phyloP scores from a whole-genome alignment of 2,113 vertebrate genomes.

The Heliornis fulica region DNA sequence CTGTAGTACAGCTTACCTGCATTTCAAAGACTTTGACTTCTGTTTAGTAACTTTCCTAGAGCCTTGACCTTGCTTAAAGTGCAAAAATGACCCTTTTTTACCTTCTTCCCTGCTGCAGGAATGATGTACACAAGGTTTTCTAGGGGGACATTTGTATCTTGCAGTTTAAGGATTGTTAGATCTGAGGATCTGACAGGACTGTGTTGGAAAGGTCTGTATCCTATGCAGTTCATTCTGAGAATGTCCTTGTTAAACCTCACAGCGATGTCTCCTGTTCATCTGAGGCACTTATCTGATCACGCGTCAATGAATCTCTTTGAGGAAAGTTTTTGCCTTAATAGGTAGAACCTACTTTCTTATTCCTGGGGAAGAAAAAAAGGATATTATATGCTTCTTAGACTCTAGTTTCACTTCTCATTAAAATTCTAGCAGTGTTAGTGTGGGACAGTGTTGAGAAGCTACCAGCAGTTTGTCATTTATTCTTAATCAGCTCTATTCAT shows the following conservation, averaged over 20 bases:
- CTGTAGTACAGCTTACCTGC: neutral
- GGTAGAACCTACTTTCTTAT: conserved; percentile 4
- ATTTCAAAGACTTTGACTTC: neutral
- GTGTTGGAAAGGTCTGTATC: conserved; percentile 26
- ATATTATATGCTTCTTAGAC: neutral
- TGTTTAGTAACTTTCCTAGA: neutral
- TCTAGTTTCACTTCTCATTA: conserved; percentile 14
- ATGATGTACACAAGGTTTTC: neutral
- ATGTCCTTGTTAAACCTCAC: conserved; percentile 12
- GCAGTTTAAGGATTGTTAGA: neutral
- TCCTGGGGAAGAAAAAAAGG: neutral
- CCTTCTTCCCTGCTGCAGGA: neutral
- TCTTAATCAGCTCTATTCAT: neutral
- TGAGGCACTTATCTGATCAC: conserved; percentile 14
- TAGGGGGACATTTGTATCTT: neutral
- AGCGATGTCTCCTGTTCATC: neutral
- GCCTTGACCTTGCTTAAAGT: neutral
- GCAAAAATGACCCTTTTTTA: neutral
- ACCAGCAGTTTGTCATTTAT: neutral
- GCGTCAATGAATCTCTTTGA: neutral
- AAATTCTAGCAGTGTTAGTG: neutral
- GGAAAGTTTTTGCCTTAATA: neutral
- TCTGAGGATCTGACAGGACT: conserved; percentile 7
- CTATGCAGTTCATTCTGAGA: neutral
- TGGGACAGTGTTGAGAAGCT: neutral